These are phyloP conservation scores for Ptyas mucosa DNA, from an alignment of 2,113 vertebrate species.

Conservation along the genomic window DNA sequence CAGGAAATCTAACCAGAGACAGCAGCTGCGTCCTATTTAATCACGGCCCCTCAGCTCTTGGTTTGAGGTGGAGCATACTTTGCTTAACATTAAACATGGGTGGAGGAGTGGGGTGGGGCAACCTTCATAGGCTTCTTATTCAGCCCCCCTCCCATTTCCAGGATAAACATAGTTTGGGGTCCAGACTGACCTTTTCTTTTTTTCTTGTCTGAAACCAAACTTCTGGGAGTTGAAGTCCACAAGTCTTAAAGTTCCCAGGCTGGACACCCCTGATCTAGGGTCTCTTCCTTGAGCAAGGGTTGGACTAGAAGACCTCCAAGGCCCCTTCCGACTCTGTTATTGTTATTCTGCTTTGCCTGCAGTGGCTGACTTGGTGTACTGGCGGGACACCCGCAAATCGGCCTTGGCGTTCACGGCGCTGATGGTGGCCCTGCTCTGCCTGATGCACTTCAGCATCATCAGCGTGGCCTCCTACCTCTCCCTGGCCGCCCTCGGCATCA, in stretches of 20 bases:
- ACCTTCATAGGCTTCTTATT: neutral
- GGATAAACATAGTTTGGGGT: neutral
- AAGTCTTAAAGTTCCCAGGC: neutral
- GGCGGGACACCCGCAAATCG: slow-evolving; percentile 79
- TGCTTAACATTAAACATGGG: neutral
- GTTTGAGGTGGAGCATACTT: neutral
- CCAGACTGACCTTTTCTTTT: neutral
- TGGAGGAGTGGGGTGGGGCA: neutral
- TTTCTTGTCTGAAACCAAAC: neutral
- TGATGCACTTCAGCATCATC: slow-evolving; percentile 88
- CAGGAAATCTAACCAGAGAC: neutral
- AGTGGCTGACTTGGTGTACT: slow-evolving; percentile 84
- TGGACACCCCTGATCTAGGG: neutral
- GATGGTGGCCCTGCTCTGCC: slow-evolving; percentile 80
- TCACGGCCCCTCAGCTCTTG: neutral
- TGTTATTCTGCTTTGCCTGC: slow-evolving; percentile 1
- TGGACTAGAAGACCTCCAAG: neutral
- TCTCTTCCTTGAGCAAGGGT: neutral
- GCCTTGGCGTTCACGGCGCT: slow-evolving; percentile 79
- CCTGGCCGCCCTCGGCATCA: slow-evolving; percentile 76
- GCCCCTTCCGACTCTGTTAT: neutral
- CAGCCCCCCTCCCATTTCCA: neutral
- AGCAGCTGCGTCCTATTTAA: neutral
- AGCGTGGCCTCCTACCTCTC: slow-evolving; percentile 79
- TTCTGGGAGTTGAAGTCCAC: neutral